A percentile compares a stretch with the other conserved stretches of the same genome.
Evolutionary conservation across 2,113 vertebrate genomes (phyloP).

Genomic region (Polyodon spathula): DNA sequence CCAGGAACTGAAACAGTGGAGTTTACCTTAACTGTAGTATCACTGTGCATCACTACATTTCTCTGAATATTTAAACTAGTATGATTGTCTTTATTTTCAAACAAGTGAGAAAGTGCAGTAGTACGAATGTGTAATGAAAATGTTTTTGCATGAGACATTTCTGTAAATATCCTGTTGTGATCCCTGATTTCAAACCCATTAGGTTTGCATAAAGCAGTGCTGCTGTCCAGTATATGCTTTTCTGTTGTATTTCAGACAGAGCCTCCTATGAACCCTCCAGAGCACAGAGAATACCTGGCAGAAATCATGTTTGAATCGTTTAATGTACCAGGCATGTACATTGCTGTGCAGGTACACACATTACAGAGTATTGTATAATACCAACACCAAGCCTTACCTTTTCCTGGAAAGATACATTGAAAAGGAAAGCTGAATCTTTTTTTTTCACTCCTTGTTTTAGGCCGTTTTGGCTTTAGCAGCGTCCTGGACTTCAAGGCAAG

Average conservation of each 20-base stretch:
- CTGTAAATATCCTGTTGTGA: neutral
- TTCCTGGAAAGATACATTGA: constrained; percentile 58
- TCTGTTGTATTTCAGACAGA: constrained; percentile 58
- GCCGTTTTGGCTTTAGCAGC: constrained; percentile 75
- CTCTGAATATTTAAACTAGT: too few species aligned
- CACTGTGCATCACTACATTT: too few species aligned
- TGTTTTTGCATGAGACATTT: too few species aligned
- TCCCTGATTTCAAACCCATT: too few species aligned
- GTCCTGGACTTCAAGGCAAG: constrained; percentile 77
- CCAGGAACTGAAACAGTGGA: neutral
- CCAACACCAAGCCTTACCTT: constrained; percentile 36
- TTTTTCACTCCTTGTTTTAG: constrained; percentile 34
- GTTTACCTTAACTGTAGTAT: neutral
- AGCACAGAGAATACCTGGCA: constrained; percentile 82
- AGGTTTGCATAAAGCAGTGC: neutral
- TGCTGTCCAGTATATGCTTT: neutral
- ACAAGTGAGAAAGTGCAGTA: too few species aligned
- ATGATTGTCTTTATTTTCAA: too few species aligned
- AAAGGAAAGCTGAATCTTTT: neutral
- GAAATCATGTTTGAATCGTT: constrained; percentile 89
- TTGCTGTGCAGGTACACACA: constrained; percentile 73
- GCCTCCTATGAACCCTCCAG: constrained; percentile 76
- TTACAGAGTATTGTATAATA: neutral
- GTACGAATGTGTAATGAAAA: too few species aligned
- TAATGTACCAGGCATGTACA: constrained; percentile 79